Evolutionary conservation across 1,140 invertebrate species (phyloP).

Genomic region (Aleiodes sp.): DNA sequence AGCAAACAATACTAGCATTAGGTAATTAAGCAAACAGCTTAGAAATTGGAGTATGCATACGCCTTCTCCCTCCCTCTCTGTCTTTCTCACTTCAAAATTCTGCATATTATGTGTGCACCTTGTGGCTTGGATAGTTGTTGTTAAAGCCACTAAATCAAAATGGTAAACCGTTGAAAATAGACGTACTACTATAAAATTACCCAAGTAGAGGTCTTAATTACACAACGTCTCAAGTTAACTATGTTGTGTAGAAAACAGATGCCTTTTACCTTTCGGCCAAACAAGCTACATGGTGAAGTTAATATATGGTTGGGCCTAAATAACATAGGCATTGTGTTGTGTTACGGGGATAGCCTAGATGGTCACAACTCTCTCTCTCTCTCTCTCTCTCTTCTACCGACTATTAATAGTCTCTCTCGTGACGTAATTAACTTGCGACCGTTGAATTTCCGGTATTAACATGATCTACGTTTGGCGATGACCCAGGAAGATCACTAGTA

Average conservation of each 20-base stretch:
- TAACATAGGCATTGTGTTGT: constrained; percentile 46
- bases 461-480: constrained; percentile 34
- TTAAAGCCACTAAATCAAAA: neutral
- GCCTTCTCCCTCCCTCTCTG: no score
- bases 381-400: constrained; percentile 38
- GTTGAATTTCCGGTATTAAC: constrained; percentile 51
- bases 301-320: constrained; percentile 55
- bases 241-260: constrained; percentile 34
- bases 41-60: no score
- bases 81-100: neutral
- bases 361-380: neutral
- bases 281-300: no score
- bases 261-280: no score
- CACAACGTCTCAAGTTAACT: constrained; percentile 52
- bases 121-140: no score
- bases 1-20: no score
- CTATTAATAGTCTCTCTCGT: constrained; percentile 54
- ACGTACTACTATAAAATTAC: constrained; percentile 15
- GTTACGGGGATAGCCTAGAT: constrained; percentile 27
- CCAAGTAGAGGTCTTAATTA: constrained; percentile 54
- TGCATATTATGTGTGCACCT: neutral
- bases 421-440: constrained; percentile 55
- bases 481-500: constrained; percentile 1
- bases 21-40: no score
- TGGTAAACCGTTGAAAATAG: neutral